These are phyloP conservation scores for Pelusios castaneus DNA, from an alignment of 2,113 vertebrate species.

Conservation along the genomic window DNA sequence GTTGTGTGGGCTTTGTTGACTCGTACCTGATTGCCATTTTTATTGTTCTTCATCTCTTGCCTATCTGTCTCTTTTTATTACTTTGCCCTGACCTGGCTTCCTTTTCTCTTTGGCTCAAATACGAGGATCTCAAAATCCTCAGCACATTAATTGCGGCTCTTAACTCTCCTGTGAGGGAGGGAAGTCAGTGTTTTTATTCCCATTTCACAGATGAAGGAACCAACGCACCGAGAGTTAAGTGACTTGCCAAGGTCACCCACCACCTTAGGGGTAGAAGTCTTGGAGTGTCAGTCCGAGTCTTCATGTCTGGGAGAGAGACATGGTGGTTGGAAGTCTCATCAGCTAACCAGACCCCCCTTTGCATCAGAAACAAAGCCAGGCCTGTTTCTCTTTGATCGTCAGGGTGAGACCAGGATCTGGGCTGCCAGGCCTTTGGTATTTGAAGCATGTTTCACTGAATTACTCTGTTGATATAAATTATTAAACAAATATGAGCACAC, in stretches of 20 bases:
- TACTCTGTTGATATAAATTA: constrained; percentile 6
- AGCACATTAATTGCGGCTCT: rapidly evolving
- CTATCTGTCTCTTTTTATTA: background rate
- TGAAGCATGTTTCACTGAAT: constrained; percentile 35
- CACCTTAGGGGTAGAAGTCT: background rate
- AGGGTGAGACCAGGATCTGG: background rate
- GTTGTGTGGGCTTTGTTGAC: background rate
- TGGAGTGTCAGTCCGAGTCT: rapidly evolving
- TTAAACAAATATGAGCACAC: background rate
- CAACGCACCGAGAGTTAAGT: background rate
- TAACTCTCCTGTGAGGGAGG: rapidly evolving
- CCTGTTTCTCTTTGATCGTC: background rate
- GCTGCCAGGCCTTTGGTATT: constrained; percentile 15
- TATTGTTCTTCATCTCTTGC: background rate
- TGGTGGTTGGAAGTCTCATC: rapidly evolving
- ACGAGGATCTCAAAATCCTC: background rate
- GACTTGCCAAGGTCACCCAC: rapidly evolving
- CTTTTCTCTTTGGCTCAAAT: rapidly evolving
- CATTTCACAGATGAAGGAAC: background rate
- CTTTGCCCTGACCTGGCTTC: background rate
- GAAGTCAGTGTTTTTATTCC: background rate
- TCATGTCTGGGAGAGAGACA: background rate
- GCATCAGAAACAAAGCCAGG: background rate
- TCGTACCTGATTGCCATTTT: background rate
- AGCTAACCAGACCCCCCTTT: background rate